Percentiles rank a stretch among this genome's conserved stretches.
Evolutionary conservation across 1,140 invertebrate species (phyloP).

Genomic region (Bombus superbus): DNA sequence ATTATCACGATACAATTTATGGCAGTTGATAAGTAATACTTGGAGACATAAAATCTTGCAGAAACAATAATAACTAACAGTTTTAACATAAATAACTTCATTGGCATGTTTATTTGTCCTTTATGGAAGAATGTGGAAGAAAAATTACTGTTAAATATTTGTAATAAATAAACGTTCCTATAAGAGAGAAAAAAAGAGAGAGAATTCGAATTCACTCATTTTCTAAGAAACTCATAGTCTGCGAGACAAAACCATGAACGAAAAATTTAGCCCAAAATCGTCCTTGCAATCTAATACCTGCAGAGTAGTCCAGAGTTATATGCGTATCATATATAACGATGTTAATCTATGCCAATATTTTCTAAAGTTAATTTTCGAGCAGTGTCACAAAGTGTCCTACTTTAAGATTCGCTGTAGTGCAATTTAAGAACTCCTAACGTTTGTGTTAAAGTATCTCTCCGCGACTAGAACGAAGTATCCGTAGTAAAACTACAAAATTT

Average conservation of each 20-base stretch:
- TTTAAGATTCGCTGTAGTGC: background rate
- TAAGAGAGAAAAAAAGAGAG: no score
- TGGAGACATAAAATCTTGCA: background rate
- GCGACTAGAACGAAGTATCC: background rate
- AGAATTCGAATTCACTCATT: background rate
- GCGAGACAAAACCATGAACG: no score
- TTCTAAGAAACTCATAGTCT: no score
- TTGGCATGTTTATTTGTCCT: no score
- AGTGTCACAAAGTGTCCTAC: background rate
- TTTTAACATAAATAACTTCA: background rate
- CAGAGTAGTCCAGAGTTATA: no score
- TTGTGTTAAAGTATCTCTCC: background rate
- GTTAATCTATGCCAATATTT: constrained; percentile 6
- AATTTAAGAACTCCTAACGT: background rate
- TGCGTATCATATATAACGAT: background rate
- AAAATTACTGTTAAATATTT: no score
- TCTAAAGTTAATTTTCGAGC: background rate
- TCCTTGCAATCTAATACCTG: background rate
- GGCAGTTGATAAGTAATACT: no score
- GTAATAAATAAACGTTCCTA: no score
- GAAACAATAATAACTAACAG: background rate
- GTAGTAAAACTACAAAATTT: background rate
- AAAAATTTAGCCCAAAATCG: background rate
- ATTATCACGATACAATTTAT: background rate
- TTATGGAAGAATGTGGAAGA: no score